Evolutionary conservation across 2,888 invertebrate genomes (phyloP).

Genomic region (Embidobia sp.): DNA sequence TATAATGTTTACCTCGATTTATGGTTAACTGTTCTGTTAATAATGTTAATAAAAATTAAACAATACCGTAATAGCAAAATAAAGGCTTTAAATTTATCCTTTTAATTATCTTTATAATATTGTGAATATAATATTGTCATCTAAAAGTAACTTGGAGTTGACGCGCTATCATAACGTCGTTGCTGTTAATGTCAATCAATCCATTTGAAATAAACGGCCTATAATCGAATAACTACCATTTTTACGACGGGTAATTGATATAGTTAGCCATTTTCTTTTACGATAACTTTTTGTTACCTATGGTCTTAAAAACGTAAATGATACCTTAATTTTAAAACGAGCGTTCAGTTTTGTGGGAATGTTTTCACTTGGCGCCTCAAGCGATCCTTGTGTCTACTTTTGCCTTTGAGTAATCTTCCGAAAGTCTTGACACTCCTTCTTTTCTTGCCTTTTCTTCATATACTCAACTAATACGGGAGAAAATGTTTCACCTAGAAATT

Average conservation of each 20-base stretch:
- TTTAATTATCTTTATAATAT: too few relatives aligned
- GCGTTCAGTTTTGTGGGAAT: conserved; percentile 60
- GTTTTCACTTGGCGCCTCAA: conserved; percentile 63
- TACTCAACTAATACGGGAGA: conserved; percentile 40
- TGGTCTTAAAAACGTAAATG: conserved; percentile 28
- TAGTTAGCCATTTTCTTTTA: conserved; percentile 30
- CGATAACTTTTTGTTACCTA: conserved; percentile 23
- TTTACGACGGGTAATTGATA: conserved; percentile 39
- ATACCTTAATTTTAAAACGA: conserved; percentile 46
- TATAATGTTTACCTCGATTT: too few relatives aligned
- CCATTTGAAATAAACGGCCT: conserved; percentile 1
- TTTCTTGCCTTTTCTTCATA: conserved; percentile 45
- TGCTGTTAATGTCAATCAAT: conserved; percentile 23
- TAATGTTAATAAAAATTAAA: too few relatives aligned
- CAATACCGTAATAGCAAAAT: too few relatives aligned
- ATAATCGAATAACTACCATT: conserved; percentile 35
- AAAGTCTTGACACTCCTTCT: conserved; percentile 63
- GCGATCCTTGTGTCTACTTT: conserved; percentile 63
- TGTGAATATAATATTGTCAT: too few relatives aligned
- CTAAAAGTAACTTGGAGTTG: too few relatives aligned
- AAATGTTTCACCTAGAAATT: conserved; percentile 63
- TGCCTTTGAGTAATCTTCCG: conserved; percentile 64
- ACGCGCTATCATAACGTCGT: background rate
- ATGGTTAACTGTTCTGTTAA: too few relatives aligned
- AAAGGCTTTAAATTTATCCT: too few relatives aligned